phyloP scores from a whole-genome alignment of 2,113 vertebrate genomes.

The Balaeniceps rex region DNA sequence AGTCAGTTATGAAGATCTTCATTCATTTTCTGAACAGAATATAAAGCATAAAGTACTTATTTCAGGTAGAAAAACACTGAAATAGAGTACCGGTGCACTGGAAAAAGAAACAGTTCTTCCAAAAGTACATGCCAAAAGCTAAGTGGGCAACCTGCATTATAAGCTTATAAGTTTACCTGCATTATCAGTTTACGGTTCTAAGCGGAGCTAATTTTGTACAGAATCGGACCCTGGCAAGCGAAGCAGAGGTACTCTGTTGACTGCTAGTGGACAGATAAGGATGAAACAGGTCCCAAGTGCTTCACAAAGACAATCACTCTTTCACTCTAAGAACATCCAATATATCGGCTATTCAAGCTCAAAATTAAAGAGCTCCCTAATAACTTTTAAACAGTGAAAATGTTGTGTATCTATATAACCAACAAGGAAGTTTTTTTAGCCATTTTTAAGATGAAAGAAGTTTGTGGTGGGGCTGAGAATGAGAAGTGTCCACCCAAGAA shows the following conservation, averaged over 20 bases:
- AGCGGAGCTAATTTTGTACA: neutral
- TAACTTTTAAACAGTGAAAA: neutral
- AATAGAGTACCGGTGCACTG: neutral
- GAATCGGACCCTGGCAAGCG: neutral
- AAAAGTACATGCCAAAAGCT: neutral
- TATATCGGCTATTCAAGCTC: neutral
- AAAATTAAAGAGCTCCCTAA: neutral
- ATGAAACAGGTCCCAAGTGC: neutral
- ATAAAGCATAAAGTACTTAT: neutral
- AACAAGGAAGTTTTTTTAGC: neutral
- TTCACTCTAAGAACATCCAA: neutral
- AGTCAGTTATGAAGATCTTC: neutral
- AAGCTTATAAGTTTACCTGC: neutral
- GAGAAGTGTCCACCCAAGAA: neutral
- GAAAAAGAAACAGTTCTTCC: neutral
- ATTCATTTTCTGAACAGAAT: neutral
- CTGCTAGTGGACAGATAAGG: accelerated
- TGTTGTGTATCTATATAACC: neutral
- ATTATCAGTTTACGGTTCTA: neutral
- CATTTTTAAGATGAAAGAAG: neutral
- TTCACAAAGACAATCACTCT: neutral
- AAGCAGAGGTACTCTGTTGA: neutral
- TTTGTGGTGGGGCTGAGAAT: neutral
- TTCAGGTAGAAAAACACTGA: neutral
- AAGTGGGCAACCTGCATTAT: neutral